Percentiles rank a stretch among this genome's conserved stretches.
Conservation (phyloP, 2,113 vertebrate species). For the Gavialis gangeticus region DNA sequence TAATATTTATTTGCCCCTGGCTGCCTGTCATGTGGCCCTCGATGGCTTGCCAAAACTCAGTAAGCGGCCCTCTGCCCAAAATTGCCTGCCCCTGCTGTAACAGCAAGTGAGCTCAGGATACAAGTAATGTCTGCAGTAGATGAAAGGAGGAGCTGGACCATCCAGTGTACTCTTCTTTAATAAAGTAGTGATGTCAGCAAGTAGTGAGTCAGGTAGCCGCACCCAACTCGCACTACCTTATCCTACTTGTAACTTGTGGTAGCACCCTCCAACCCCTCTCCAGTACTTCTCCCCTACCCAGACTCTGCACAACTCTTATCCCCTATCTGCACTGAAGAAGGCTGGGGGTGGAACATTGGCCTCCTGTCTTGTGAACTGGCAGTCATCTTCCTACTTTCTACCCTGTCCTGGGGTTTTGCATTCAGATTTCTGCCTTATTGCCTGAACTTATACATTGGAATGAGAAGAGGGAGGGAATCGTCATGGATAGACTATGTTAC, state of each 20-base stretch:
- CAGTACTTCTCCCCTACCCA: neutral
- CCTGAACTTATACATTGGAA: neutral
- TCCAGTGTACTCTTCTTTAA: neutral
- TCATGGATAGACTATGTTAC: neutral
- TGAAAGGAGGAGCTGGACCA: neutral
- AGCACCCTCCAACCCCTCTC: neutral
- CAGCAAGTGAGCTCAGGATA: no score
- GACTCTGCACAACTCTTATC: neutral
- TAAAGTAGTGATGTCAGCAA: neutral
- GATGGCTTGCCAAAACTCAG: no score
- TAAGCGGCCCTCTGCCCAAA: no score
- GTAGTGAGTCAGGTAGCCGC: neutral
- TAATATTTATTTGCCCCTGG: no score
- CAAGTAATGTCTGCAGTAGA: neutral
- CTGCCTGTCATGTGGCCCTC: no score
- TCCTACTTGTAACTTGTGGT: neutral
- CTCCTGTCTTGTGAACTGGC: rapidly evolving
- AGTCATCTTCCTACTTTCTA: rapidly evolving
- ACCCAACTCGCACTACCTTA: neutral
- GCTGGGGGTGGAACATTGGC: no score
- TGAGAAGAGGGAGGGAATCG: no score
- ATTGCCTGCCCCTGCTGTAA: no score
- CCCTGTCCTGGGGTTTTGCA: rapidly evolving
- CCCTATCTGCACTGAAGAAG: neutral
- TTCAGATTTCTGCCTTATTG: neutral